Evolutionary conservation across 2,797 vertebrate genomes (phyloP).

Genomic region (Sparus aurata): DNA sequence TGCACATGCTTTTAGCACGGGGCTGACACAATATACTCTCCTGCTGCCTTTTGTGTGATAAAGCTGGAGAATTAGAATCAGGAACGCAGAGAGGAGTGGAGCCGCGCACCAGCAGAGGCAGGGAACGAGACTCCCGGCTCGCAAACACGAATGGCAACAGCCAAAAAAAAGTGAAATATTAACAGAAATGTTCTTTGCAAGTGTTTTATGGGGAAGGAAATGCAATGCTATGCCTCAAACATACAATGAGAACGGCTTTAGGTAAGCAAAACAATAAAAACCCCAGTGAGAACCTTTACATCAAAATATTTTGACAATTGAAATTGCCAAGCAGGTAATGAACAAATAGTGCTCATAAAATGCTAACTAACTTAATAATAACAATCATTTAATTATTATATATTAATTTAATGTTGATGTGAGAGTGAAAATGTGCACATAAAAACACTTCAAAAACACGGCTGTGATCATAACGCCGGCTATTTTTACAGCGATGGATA

Average conservation of each 20-base stretch:
- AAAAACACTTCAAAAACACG: neutral
- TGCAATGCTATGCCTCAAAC: neutral
- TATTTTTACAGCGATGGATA: slow-evolving; percentile 26
- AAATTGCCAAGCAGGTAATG: neutral
- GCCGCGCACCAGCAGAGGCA: neutral
- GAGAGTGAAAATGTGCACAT: slow-evolving; percentile 20
- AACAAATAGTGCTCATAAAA: neutral
- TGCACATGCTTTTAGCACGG: neutral
- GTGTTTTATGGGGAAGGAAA: neutral
- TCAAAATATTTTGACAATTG: neutral
- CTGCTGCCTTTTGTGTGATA: neutral
- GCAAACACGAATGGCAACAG: neutral
- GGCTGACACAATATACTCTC: neutral
- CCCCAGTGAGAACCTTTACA: neutral
- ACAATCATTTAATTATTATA: too few relatives aligned
- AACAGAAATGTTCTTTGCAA: neutral
- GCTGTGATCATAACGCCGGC: slow-evolving; percentile 3
- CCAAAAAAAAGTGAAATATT: neutral
- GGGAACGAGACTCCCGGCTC: neutral
- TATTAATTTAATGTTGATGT: slow-evolving; percentile 15
- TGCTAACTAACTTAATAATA: neutral
- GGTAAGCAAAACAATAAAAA: neutral
- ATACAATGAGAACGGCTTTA: neutral
- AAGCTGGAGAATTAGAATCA: too few relatives aligned
- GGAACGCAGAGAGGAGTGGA: too few relatives aligned